A percentile compares a stretch with the other conserved stretches of the same genome.
Conservation (phyloP, 23 tunicate species). For the Trididemnum miniatum region DNA sequence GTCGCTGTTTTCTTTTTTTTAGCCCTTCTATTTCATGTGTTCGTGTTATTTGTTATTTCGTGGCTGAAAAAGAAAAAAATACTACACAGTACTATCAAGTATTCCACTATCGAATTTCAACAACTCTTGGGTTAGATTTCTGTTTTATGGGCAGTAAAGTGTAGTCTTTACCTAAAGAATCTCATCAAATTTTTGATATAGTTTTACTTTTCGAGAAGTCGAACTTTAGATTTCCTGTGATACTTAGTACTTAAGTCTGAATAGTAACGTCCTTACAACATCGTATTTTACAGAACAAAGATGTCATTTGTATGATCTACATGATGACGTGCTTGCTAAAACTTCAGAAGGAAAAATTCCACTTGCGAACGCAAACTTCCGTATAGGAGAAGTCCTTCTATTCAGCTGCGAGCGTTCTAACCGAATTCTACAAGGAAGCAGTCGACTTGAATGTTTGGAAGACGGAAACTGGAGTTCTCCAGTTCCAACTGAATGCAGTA, state of each 20-base stretch:
- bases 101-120: too few relatives aligned
- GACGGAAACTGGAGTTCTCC: constrained; percentile 12
- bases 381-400: neutral
- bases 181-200: too few relatives aligned
- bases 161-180: too few relatives aligned
- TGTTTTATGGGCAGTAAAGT: too few relatives aligned
- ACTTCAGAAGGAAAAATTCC: neutral
- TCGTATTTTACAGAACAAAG: neutral
- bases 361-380: neutral
- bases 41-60: too few relatives aligned
- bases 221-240: neutral
- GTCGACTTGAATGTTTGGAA: neutral
- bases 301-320: neutral
- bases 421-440: neutral
- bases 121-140: too few relatives aligned
- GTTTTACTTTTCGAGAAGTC: neutral
- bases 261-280: neutral
- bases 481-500: constrained; percentile 14
- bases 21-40: too few relatives aligned
- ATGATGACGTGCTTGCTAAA: neutral
- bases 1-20: too few relatives aligned
- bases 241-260: neutral
- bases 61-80: too few relatives aligned
- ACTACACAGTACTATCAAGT: too few relatives aligned
- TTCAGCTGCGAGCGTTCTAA: neutral